phyloP scores from a whole-genome alignment of 2,113 vertebrate genomes.

The Psilopsiagon aurifrons region DNA sequence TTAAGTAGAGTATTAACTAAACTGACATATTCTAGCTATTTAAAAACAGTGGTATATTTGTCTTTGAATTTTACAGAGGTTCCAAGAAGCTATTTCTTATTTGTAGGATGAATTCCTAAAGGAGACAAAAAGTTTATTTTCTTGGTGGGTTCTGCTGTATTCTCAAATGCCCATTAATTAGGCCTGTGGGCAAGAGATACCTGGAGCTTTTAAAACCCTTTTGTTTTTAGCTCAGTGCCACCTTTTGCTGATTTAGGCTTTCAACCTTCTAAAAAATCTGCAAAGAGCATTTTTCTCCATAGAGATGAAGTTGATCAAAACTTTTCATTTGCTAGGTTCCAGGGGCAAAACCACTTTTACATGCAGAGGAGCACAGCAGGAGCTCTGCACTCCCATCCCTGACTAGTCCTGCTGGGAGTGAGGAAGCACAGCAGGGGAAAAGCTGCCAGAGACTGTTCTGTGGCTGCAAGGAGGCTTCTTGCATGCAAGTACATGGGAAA shows the following conservation, averaged over 20 bases:
- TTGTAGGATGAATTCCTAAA: background rate
- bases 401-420: fast-evolving
- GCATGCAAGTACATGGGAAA: background rate
- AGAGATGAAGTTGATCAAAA: background rate
- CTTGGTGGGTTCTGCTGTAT: background rate
- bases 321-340: background rate
- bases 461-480: background rate
- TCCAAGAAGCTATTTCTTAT: background rate
- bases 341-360: background rate
- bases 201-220: background rate
- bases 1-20: background rate
- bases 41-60: background rate
- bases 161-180: background rate
- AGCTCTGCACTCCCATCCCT: background rate
- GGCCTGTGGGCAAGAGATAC: background rate
- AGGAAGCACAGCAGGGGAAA: background rate
- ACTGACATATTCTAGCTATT: background rate
- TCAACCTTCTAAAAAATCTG: background rate
- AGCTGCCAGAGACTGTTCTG: background rate
- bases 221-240: background rate
- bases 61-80: background rate
- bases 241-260: background rate
- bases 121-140: background rate
- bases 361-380: background rate
- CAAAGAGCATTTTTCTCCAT: background rate